Evolutionary conservation across 2,888 invertebrate genomes (phyloP), one percentile per base, ranked within the genome.

Genomic region (Mactromeris polynyma): DNA sequence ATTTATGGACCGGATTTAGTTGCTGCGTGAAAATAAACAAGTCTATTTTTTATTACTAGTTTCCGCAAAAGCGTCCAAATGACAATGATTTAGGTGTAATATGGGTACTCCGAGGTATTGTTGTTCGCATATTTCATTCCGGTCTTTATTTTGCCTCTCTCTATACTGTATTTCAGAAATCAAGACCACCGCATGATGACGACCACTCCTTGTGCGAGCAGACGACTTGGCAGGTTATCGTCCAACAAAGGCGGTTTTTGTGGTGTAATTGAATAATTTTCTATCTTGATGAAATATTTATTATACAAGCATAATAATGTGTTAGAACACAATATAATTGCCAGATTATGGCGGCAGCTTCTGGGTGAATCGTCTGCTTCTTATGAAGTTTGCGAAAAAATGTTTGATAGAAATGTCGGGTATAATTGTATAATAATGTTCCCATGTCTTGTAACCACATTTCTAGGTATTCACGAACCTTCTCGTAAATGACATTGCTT

Each of bases 1-100:
- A 26, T 64, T 64, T 64, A 64, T 64, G n/a, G 58, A n/a, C 2
- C 11, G 26, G 58, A 64, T 64, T 64, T 26, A 64, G 58, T 64
- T 26, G 58, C 26, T 26, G 2, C 58, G 58, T 11, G 73, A 73
- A 69, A 73, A 73, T 73, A 33, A 36, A 73, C 31, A 36, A 33
- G 73, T 73, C 36, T 73, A 73, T 73, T 73, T 73, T 73, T 26
- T 33, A 73, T 73, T 73, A 36, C 36, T 36, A 9, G 73, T 36
- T 73, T 73, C 73, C 73, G n/a, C 26, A 1, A 21, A 26, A 64
- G 26, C 58, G n/a, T 64, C 58, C 58, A 64, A 9, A 26, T 64
- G 7, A 73, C 51, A 42, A 19, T 31, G 38, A 83, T 58, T 33
- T 51, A 64, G 58, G 80, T 51, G 21, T 51, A 26, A 19, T 46